phyloP scores from a whole-genome alignment of 2,888 invertebrate genomes.

The Ametastegia equiseti region DNA sequence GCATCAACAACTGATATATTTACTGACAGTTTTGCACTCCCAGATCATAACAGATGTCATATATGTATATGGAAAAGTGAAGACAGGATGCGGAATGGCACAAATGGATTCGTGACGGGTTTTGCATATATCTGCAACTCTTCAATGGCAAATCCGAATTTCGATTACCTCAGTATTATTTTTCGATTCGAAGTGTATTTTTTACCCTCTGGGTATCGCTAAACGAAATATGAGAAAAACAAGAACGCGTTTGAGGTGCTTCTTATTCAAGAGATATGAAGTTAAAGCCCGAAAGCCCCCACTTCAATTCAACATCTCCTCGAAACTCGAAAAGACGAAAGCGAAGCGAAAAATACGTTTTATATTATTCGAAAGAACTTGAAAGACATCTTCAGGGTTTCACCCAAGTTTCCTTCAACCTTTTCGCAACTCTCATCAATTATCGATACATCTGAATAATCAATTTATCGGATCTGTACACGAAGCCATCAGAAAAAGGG shows the following conservation, averaged over 20 bases:
- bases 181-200: background rate
- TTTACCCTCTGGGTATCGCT: background rate
- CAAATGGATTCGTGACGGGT: background rate
- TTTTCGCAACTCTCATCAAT: background rate
- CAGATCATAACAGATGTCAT: too few relatives aligned
- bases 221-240: background rate
- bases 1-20: background rate
- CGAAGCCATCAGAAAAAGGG: too few relatives aligned
- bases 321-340: background rate
- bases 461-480: too few relatives aligned
- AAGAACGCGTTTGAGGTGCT: background rate
- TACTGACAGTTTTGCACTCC: background rate
- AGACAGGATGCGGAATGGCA: background rate
- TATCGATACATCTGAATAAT: background rate
- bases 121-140: too few relatives aligned
- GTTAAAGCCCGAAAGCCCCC: background rate
- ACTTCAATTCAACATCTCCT: background rate
- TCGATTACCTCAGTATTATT: background rate
- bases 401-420: background rate
- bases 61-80: background rate
- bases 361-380: background rate
- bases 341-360: background rate
- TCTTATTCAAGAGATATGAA: background rate
- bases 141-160: background rate
- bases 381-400: too few relatives aligned